Evolutionary conservation across 2,113 vertebrate species (phyloP).

Genomic region (Anoplopoma fimbria): DNA sequence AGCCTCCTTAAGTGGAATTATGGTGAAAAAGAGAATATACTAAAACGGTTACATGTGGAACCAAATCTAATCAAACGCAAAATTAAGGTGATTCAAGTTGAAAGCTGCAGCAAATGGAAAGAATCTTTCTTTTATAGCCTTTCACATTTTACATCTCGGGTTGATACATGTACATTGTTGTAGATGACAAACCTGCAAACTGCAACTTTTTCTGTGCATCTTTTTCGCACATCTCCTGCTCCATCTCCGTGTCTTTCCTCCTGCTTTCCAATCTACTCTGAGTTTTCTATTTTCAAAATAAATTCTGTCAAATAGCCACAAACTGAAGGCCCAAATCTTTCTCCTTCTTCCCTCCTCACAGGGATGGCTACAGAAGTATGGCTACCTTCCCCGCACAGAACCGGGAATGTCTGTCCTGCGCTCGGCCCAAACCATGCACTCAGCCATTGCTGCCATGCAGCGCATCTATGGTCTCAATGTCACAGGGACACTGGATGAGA

Average conservation of each 20-base stretch:
- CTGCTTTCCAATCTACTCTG: background rate
- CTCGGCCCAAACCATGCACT: slow-evolving; percentile 90
- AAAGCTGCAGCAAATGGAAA: background rate
- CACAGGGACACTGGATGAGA: slow-evolving; percentile 92
- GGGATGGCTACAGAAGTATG: slow-evolving; percentile 93
- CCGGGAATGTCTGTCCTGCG: slow-evolving; percentile 88
- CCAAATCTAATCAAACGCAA: slow-evolving; percentile 17
- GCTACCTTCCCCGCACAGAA: slow-evolving; percentile 89
- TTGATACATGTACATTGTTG: background rate
- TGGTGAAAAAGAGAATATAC: background rate
- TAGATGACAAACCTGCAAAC: slow-evolving; percentile 1
- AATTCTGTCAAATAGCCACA: background rate
- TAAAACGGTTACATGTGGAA: background rate
- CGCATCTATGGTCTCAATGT: slow-evolving; percentile 92
- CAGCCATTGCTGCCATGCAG: slow-evolving; percentile 93
- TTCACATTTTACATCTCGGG: background rate
- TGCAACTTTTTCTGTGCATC: background rate
- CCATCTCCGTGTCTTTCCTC: background rate
- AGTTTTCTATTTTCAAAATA: background rate
- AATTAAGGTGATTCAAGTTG: slow-evolving; percentile 12
- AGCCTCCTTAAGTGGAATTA: background rate
- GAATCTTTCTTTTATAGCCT: background rate
- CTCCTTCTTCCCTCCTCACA: slow-evolving; percentile 58
- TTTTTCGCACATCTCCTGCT: background rate
- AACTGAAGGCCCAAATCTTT: background rate